phyloP scores from a whole-genome alignment of 2,888 invertebrate genomes.

The Petrolisthes cinctipes region DNA sequence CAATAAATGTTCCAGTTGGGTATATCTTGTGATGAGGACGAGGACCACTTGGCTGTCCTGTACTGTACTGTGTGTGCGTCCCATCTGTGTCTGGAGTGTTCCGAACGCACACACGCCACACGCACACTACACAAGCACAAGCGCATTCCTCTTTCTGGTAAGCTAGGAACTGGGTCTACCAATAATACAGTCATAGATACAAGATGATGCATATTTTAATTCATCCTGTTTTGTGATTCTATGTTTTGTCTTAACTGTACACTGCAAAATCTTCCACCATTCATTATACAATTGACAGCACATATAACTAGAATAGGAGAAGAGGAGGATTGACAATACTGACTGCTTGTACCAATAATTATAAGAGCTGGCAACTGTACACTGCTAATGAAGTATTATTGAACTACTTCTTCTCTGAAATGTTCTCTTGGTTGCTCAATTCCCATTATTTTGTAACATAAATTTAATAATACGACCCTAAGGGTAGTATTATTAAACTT shows the following conservation, averaged over 20 bases:
- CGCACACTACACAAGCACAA: slow-evolving; percentile 69
- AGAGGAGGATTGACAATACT: no score
- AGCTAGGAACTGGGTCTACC: background rate
- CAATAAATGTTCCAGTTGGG: slow-evolving; percentile 68
- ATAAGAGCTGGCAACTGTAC: no score
- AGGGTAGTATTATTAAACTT: no score
- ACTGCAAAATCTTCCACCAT: no score
- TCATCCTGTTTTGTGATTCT: background rate
- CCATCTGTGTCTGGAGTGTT: slow-evolving; percentile 74
- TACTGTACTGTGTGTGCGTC: slow-evolving; percentile 75
- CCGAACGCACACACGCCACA: slow-evolving; percentile 73
- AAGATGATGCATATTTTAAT: background rate
- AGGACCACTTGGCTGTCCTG: slow-evolving; percentile 73
- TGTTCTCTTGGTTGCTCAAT: background rate
- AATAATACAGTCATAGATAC: background rate
- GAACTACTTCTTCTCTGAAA: no score
- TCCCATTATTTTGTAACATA: no score
- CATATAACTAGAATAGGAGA: no score
- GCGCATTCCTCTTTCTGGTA: slow-evolving; percentile 63
- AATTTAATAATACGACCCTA: no score
- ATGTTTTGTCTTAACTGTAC: background rate
- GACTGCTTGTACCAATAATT: no score
- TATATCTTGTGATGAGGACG: slow-evolving; percentile 74
- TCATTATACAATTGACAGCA: no score
- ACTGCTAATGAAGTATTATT: no score